Base-by-base conservation (phyloP, 1,140 invertebrate genomes). In the Heliothis virescens region DNA sequence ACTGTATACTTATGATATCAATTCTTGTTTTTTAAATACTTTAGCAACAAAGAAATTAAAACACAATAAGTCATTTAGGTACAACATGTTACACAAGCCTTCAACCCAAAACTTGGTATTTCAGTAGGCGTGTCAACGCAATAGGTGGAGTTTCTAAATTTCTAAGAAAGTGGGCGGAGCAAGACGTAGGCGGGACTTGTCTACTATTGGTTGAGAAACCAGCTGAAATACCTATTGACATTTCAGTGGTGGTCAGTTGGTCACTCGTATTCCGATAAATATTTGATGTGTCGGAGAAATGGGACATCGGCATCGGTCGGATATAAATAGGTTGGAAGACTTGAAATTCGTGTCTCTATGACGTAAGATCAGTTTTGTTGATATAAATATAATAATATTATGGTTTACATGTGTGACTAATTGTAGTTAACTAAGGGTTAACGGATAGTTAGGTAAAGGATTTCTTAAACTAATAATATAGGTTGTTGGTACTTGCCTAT, bases 111-210 rank as follows among this genome's bases (percentile, higher is more conserved):
- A 18, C 10, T 34, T 52, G 9, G 72, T 80, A 84, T 80, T 82
- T 41, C 63, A 78, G 83, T 88, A 83, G 90, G 90, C 88, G 90
- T 90, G 21, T 83, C 16, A 59, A 71, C 83, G 73, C 57, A 73
- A 86, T 82, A 85, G 86, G 86, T 60, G 82, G 85, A 59, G 76
- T 55, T 26, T 21, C 41, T 83, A 85, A 85, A 87, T 87, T 92
- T 86, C 86, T 91, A 94, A 94, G 92, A 92, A 88, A 89, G 76
- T 52, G 87, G 92, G 91, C 83, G 90, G 86, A 75, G 78, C 78
- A 87, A 90, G 88, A 88, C 85, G 82, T 75, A 72, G 88, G 88
- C 90, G 88, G 82, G 13, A 41, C 78, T 71, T n/a, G 1, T 18
- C 21, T 47, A 57, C 77, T 71, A 91, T 91, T 91, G 87, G 89